Evolutionary conservation across 2,797 vertebrate genomes (phyloP).

Genomic region (Chloroceryle inda): DNA sequence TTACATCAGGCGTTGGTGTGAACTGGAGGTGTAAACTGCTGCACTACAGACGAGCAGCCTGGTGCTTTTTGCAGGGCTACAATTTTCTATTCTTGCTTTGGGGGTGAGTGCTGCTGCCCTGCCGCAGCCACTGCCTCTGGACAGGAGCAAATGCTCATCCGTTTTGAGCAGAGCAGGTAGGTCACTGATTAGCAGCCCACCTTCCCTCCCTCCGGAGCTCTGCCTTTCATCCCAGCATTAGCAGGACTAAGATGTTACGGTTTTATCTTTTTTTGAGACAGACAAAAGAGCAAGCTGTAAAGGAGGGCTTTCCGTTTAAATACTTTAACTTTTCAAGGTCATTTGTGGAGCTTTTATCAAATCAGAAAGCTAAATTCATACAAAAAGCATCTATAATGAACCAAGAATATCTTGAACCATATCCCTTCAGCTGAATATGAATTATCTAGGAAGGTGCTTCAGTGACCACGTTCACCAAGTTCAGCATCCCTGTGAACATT

Average conservation of each 20-base stretch:
- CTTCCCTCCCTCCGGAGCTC: not conserved
- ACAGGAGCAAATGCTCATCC: not conserved
- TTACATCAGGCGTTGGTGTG: not conserved
- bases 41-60: fast-evolving
- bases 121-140: not conserved
- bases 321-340: constrained; percentile 59
- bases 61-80: not conserved
- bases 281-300: constrained; percentile 24
- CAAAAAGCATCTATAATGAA: constrained; percentile 64
- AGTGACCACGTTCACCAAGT: constrained; percentile 22
- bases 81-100: fast-evolving
- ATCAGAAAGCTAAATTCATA: constrained; percentile 49
- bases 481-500: constrained; percentile 41
- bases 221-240: not conserved
- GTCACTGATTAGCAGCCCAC: fast-evolving
- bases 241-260: not conserved
- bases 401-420: not conserved
- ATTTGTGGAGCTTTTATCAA: constrained; percentile 50
- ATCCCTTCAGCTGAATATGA: constrained; percentile 62
- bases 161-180: fast-evolving
- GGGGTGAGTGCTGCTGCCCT: fast-evolving
- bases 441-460: constrained; percentile 74
- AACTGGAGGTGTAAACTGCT: not conserved
- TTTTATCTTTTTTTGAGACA: not conserved
- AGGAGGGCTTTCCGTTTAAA: constrained; percentile 18